Percentiles rank a stretch among this genome's conserved stretches.
Evolutionary conservation across 2,888 invertebrate genomes (phyloP).

Genomic region (Spatulosminthurus flaviceps): DNA sequence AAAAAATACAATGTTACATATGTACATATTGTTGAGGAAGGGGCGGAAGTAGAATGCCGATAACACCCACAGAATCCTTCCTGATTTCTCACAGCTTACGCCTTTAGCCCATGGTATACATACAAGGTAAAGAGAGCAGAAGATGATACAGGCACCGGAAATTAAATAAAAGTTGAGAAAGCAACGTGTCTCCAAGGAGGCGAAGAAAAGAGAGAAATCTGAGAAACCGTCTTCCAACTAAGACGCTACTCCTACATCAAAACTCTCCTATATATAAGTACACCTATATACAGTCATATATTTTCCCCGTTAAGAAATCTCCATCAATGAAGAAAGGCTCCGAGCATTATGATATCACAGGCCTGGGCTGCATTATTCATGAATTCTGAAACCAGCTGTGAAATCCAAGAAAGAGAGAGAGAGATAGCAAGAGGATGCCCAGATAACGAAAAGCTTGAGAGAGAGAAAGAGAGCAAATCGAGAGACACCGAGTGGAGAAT

Average conservation of each 20-base stretch:
- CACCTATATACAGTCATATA: too few relatives aligned
- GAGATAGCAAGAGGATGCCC: neutral
- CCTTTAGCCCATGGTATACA: neutral
- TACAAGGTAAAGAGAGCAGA: neutral
- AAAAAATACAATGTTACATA: too few relatives aligned
- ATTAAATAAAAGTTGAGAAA: constrained; percentile 18
- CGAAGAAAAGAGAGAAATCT: neutral
- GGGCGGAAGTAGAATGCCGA: neutral
- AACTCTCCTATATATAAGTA: too few relatives aligned
- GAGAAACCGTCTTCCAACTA: too few relatives aligned
- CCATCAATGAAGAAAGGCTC: neutral
- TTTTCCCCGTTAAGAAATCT: too few relatives aligned
- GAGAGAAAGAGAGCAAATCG: neutral
- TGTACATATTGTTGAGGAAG: neutral
- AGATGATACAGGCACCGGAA: neutral
- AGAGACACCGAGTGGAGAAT: neutral
- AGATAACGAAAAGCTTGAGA: too few relatives aligned
- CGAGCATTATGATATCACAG: constrained; percentile 1
- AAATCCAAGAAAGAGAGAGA: constrained; percentile 7
- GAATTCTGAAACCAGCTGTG: constrained; percentile 14
- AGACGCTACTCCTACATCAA: too few relatives aligned
- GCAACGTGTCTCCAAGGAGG: neutral
- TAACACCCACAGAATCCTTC: constrained; percentile 8
- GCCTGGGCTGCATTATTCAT: neutral
- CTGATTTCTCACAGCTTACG: neutral